Conservation (phyloP, 2,888 invertebrate species). For the Bhutanitis thaidina region DNA sequence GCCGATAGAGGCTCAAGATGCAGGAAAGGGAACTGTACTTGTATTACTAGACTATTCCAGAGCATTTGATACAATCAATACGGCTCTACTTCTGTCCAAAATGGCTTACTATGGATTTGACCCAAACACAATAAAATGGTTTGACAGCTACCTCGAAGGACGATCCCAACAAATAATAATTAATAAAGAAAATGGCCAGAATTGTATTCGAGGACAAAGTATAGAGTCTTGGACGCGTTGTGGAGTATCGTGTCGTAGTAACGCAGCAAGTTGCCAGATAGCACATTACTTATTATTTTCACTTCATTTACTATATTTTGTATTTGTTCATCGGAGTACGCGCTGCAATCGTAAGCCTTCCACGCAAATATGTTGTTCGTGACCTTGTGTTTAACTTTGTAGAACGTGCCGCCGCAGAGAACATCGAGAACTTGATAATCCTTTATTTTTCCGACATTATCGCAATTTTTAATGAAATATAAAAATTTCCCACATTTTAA, state of each 20-base stretch:
- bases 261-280: slow-evolving; percentile 54
- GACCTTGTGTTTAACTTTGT: slow-evolving; percentile 77
- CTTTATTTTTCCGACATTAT: slow-evolving; percentile 65
- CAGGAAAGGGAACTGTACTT: too few species aligned
- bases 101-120: too few species aligned
- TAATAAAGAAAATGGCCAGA: too few species aligned
- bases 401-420: slow-evolving; percentile 70
- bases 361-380: slow-evolving; percentile 72
- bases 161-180: too few species aligned
- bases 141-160: too few species aligned
- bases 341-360: slow-evolving; percentile 71
- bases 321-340: slow-evolving; percentile 64
- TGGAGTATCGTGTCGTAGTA: slow-evolving; percentile 72
- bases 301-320: slow-evolving; percentile 66
- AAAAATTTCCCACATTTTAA: slow-evolving; percentile 59
- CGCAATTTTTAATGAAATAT: slow-evolving; percentile 25
- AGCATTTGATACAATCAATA: too few species aligned
- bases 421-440: slow-evolving; percentile 76
- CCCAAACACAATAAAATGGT: too few species aligned
- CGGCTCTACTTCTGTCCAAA: too few species aligned
- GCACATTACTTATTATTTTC: slow-evolving; percentile 59
- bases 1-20: too few species aligned
- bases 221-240: slow-evolving; percentile 67
- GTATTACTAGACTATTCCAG: too few species aligned
- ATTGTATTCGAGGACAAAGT: slow-evolving; percentile 68